These are phyloP conservation scores for Dicrostonyx torquatus DNA, from an alignment of 2,797 vertebrate genomes.

Conservation along the genomic window DNA sequence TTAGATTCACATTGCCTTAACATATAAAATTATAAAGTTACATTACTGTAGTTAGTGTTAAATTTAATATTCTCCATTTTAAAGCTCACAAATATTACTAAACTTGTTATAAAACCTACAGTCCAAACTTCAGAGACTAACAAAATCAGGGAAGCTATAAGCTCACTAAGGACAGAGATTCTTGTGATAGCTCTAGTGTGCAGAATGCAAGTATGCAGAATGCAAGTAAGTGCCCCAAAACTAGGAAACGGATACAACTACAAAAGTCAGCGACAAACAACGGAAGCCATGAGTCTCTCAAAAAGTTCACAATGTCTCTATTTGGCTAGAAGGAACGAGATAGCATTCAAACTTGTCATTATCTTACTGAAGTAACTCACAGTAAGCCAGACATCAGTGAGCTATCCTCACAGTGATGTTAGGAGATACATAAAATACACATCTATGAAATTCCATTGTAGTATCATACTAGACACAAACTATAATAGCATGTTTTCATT, in stretches of 20 bases:
- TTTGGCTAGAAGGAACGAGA: not conserved
- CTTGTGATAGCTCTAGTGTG: constrained; percentile 24
- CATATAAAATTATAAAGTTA: constrained; percentile 49
- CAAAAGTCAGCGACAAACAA: constrained; percentile 44
- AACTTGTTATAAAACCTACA: not conserved
- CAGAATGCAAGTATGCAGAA: not conserved
- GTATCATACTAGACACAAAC: constrained; percentile 28
- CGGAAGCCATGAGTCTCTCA: constrained; percentile 6
- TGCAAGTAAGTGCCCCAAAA: constrained; percentile 48
- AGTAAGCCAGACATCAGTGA: not conserved
- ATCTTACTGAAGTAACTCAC: not conserved
- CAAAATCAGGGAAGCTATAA: constrained; percentile 53
- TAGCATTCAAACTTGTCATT: constrained; percentile 30
- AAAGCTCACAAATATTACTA: constrained; percentile 52
- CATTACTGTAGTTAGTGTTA: constrained; percentile 22
- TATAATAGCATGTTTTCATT: constrained; percentile 17
- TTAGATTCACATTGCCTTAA: constrained; percentile 70
- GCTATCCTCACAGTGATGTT: not conserved
- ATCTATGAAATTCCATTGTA: constrained; percentile 28
- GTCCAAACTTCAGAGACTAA: constrained; percentile 23
- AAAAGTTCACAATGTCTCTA: constrained; percentile 5
- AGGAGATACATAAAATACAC: constrained; percentile 27
- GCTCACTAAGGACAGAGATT: not conserved
- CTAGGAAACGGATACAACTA: not conserved
- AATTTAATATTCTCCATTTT: constrained; percentile 57